A percentile compares a stretch with the other conserved stretches of the same genome.
phyloP scores from a whole-genome alignment of 2,113 vertebrate species.

The Emberiza fucata region DNA sequence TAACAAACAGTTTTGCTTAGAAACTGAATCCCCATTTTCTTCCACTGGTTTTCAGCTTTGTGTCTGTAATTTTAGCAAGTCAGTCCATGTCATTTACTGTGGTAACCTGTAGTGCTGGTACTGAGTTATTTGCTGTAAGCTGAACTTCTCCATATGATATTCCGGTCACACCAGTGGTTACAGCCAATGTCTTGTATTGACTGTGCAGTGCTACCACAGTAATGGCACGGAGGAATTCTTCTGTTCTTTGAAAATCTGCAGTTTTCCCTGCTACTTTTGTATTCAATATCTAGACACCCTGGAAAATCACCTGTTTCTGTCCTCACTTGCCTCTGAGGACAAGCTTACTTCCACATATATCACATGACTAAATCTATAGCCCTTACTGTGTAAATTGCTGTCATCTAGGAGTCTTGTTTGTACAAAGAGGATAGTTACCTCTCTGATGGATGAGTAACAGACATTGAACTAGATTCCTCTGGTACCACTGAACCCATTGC shows the following conservation, averaged over 20 bases:
- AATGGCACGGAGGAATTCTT: neutral
- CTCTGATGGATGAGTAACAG: neutral
- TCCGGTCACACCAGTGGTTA: neutral
- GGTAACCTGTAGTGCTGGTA: neutral
- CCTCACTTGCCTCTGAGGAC: neutral
- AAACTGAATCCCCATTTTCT: neutral
- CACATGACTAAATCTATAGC: neutral
- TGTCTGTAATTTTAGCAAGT: neutral
- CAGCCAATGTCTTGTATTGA: neutral
- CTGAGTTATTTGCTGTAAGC: neutral
- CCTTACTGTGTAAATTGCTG: neutral
- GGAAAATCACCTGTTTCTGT: neutral
- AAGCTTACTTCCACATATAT: neutral
- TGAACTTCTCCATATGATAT: neutral
- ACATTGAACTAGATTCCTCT: neutral
- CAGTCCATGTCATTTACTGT: conserved; percentile 17
- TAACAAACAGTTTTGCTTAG: neutral
- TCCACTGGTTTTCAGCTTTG: neutral
- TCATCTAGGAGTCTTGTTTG: neutral
- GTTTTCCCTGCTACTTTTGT: neutral
- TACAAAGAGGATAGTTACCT: neutral
- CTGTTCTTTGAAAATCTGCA: neutral
- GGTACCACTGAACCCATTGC: neutral
- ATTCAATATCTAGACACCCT: neutral
- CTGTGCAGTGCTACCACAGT: neutral